These are phyloP conservation scores for Chaitophorus viminalis DNA, from an alignment of 2,888 invertebrate species.

Conservation along the genomic window DNA sequence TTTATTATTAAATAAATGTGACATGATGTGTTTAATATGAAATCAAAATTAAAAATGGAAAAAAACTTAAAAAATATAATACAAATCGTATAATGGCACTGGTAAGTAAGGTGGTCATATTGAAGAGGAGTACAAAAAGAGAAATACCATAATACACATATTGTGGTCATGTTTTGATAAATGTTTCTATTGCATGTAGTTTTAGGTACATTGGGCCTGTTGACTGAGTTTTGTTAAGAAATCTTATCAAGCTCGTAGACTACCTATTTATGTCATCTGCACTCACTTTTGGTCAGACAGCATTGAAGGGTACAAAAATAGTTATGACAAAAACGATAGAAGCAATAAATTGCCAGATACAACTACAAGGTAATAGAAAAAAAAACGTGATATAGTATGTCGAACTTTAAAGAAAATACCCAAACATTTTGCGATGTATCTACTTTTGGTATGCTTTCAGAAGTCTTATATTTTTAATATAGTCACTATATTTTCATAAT, in stretches of 20 bases:
- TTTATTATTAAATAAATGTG: too few relatives aligned
- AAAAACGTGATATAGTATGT: not conserved
- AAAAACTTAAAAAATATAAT: too few relatives aligned
- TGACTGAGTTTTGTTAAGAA: not conserved
- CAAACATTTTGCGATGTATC: not conserved
- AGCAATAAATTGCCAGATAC: not conserved
- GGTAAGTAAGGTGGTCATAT: not conserved
- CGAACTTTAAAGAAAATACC: not conserved
- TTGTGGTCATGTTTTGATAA: constrained; percentile 15
- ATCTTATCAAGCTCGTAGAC: not conserved
- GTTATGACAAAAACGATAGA: not conserved
- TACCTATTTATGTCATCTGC: not conserved
- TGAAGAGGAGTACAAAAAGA: not conserved
- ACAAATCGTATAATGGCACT: too few relatives aligned
- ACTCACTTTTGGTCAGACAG: not conserved
- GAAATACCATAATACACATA: not conserved
- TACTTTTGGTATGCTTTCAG: not conserved
- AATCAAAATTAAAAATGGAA: too few relatives aligned
- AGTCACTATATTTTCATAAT: too few relatives aligned
- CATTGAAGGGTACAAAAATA: constrained; percentile 1
- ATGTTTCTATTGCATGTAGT: not conserved
- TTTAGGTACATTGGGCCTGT: not conserved
- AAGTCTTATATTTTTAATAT: not conserved
- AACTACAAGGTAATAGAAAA: not conserved
- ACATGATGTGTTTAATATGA: too few relatives aligned